Base-by-base conservation (phyloP, 2,113 vertebrate species). In the Phodopus roborovskii region DNA sequence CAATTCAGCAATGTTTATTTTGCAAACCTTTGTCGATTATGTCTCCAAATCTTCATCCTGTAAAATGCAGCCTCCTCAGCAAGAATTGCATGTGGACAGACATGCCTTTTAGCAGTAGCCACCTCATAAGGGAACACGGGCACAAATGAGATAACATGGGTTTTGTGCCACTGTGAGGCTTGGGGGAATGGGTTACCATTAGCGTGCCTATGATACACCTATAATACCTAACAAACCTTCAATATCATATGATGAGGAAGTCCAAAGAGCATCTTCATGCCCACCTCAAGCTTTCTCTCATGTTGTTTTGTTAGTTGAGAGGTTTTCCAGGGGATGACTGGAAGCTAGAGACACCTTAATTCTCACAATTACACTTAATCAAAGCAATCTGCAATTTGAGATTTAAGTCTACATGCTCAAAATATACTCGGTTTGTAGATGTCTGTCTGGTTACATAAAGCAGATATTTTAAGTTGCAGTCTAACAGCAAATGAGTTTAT, bases 281-380 rank as follows among this genome's bases (percentile, higher is more conserved):
- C 60, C 26, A 39, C 36, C 90, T 83, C 66, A 68, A 22, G n/a
- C 50, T 90, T 79, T 45, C 39, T 74, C 90, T 94, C 64, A 33
- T 4, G 30, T n/a, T 48, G 16, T 77, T 73, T 79, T 84, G 26
- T 93, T 82, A 87, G 58, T 50, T 83, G 50, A 19, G 24, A 87
- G 19, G 56, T 73, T 93, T 96, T 85, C 94, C 83, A 58, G 3
- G 17, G 26, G 75, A 24, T 71, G 73, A 94, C 60, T 78, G 60
- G 88, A 97, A 89, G 64, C 36, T 66, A 90, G 45, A 92, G 97
- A 97, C 68, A 97, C 79, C 91, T 95, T 96, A 95, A 97, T 97
- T 97, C 85, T 94, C 95, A 91, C 92, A 96, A 96, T 97, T 94
- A 98, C 64, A 64, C 92, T 91, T 96, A 98, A 97, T 98, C 95